These are phyloP conservation scores for Protobothrops mucrosquamatus DNA, from an alignment of 2,113 vertebrate genomes.

Conservation along the genomic window DNA sequence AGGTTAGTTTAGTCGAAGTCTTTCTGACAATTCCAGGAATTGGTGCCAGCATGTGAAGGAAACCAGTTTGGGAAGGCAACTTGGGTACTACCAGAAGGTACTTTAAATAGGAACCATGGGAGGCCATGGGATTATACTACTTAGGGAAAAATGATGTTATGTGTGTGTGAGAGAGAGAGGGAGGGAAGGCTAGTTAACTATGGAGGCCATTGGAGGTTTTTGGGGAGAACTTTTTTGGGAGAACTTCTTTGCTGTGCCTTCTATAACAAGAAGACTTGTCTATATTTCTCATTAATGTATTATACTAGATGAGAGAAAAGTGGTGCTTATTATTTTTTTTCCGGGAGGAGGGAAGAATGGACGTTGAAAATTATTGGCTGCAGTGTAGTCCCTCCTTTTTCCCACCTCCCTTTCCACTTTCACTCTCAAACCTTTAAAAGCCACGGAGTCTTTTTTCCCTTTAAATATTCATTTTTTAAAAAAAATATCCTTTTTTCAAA, in stretches of 20 bases:
- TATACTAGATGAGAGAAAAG: conserved; percentile 60
- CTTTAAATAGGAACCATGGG: neutral
- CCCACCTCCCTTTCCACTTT: conserved; percentile 62
- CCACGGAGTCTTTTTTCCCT: conserved; percentile 58
- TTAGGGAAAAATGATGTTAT: neutral
- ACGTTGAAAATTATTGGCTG: conserved; percentile 59
- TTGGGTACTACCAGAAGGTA: neutral
- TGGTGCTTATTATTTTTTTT: conserved; percentile 53
- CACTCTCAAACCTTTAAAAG: conserved; percentile 58
- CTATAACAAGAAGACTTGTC: conserved; percentile 71
- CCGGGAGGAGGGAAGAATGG: conserved; percentile 63
- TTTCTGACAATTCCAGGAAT: neutral
- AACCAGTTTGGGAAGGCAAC: neutral
- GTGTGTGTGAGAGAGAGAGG: neutral
- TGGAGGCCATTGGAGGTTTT: conserved; percentile 60
- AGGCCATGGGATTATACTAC: neutral
- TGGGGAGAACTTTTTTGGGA: conserved; percentile 48
- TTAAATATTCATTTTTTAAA: conserved; percentile 64
- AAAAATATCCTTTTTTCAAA: conserved; percentile 38
- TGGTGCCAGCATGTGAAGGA: neutral
- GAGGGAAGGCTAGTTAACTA: conserved; percentile 43
- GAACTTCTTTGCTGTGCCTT: conserved; percentile 70
- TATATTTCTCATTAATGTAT: conserved; percentile 71
- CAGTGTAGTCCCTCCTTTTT: conserved; percentile 66
- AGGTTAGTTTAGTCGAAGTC: neutral